These are phyloP conservation scores for Hippolais icterina DNA, from an alignment of 2,113 vertebrate genomes.

Conservation along the genomic window DNA sequence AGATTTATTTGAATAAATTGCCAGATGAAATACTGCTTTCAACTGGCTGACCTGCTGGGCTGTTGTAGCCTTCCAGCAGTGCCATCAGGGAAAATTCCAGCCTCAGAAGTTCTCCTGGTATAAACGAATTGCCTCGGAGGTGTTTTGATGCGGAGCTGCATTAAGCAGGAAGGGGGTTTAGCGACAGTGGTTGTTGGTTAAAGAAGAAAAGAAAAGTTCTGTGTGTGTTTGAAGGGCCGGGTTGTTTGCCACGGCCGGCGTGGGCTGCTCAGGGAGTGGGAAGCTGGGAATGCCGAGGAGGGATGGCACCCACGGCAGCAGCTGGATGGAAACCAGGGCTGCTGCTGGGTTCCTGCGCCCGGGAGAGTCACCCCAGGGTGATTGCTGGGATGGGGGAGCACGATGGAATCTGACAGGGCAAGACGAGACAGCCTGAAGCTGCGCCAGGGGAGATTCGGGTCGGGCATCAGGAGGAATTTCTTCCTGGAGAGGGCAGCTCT, in stretches of 20 bases:
- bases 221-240: rapidly evolving
- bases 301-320: rapidly evolving
- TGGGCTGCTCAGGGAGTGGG: neutral
- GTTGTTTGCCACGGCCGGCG: rapidly evolving
- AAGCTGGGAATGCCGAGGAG: neutral
- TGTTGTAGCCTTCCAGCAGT: conserved; percentile 26
- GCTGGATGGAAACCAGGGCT: neutral
- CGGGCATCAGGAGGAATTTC: neutral
- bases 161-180: neutral
- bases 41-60: conserved; percentile 5
- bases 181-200: neutral
- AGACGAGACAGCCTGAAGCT: neutral
- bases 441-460: neutral
- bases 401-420: rapidly evolving
- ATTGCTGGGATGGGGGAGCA: neutral
- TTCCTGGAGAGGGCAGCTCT: neutral
- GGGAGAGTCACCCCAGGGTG: rapidly evolving
- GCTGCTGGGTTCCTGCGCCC: neutral
- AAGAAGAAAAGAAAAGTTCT: neutral
- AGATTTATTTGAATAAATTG: conserved; percentile 37
- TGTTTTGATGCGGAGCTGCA: conserved; percentile 9
- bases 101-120: conserved; percentile 27
- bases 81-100: conserved; percentile 25
- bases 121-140: neutral
- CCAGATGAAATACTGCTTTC: conserved; percentile 18